Evolutionary conservation across 2,888 invertebrate genomes (phyloP).

Genomic region (Eristalis tenax): DNA sequence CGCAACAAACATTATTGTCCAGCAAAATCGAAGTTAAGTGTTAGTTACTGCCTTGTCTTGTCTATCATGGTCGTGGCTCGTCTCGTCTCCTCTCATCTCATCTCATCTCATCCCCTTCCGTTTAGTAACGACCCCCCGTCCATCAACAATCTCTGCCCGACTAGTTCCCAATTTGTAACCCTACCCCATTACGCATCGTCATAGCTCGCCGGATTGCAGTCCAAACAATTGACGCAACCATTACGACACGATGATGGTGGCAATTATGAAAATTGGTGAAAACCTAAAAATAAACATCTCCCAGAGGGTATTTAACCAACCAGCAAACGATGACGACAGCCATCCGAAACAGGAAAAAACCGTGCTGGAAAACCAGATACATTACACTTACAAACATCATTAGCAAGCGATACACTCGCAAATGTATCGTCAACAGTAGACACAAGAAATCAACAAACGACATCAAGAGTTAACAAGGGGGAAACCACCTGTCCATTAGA

Average conservation of each 20-base stretch:
- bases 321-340: constrained; percentile 11
- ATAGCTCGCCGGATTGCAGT: background rate
- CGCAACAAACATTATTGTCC: too few species aligned
- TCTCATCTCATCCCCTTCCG: too few species aligned
- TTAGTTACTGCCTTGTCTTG: too few species aligned
- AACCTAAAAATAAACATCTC: constrained; percentile 20
- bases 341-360: background rate
- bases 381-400: constrained; percentile 3
- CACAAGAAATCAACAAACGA: constrained; percentile 29
- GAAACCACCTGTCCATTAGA: constrained; percentile 31
- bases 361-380: constrained; percentile 7
- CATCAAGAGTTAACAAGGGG: constrained; percentile 35
- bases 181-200: background rate
- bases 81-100: too few species aligned
- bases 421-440: background rate
- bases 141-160: background rate
- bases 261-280: constrained; percentile 21
- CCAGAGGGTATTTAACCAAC: background rate
- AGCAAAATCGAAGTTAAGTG: too few species aligned
- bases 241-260: background rate
- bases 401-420: background rate
- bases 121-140: too few species aligned
- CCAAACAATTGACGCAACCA: constrained; percentile 13
- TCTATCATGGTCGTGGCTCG: too few species aligned
- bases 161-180: background rate